phyloP scores from a whole-genome alignment of 2,113 vertebrate species.

The Natator depressus region DNA sequence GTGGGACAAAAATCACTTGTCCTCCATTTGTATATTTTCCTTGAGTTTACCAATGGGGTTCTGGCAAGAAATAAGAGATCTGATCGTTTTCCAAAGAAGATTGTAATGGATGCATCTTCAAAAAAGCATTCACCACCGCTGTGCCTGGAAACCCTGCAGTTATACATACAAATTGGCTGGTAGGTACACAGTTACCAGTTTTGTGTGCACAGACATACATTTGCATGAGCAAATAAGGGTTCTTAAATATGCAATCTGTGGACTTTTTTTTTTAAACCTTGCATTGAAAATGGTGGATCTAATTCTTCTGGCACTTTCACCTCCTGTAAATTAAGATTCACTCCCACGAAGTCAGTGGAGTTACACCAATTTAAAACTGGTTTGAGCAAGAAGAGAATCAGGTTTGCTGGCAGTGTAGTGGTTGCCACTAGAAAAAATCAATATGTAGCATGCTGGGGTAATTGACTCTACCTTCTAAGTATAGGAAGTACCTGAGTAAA shows the following conservation, averaged over 20 bases:
- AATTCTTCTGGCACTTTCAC: conserved; percentile 3
- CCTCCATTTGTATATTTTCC: neutral
- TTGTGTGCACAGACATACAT: neutral
- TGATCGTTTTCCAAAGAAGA: neutral
- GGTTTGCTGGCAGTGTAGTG: neutral
- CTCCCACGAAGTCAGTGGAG: neutral
- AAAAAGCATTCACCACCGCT: neutral
- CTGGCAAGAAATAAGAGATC: neutral
- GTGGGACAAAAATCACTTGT: neutral
- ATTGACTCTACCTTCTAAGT: neutral
- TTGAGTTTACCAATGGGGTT: neutral
- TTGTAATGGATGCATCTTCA: neutral
- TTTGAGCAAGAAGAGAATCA: neutral
- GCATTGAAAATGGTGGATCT: neutral
- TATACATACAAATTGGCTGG: neutral
- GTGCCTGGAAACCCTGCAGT: neutral
- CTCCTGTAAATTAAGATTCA: neutral
- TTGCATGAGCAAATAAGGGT: neutral
- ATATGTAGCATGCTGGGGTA: neutral
- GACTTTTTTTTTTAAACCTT: neutral
- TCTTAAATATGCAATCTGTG: neutral
- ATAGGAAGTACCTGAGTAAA: conserved; percentile 22
- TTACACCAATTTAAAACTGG: neutral
- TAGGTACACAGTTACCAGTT: neutral
- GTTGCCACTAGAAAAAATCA: neutral